Evolutionary conservation across 1,140 invertebrate species (phyloP).

Genomic region (Magallana gigas): DNA sequence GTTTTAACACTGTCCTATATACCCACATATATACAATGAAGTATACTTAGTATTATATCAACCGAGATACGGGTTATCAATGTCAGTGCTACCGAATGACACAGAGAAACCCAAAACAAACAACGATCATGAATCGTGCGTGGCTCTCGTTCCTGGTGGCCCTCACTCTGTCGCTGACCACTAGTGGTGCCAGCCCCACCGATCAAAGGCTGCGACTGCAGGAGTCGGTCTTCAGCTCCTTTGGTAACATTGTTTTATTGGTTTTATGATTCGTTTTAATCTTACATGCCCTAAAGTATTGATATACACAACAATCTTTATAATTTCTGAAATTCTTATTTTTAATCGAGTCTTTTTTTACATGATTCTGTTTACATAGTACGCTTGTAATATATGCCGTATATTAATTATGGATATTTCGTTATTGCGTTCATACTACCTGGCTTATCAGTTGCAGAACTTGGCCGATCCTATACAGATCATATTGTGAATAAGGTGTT

Average conservation of each 20-base stretch:
- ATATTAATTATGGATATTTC: no score
- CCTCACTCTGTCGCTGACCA: background rate
- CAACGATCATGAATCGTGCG: background rate
- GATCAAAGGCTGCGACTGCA: background rate
- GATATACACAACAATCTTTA: no score
- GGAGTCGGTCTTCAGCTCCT: background rate
- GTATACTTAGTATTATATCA: background rate
- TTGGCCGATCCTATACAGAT: no score
- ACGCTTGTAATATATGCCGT: no score
- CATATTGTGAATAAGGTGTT: no score
- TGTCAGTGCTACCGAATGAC: background rate
- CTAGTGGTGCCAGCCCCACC: background rate
- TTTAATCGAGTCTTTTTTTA: no score
- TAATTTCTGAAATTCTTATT: no score
- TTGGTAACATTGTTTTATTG: background rate
- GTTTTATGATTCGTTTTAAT: no score
- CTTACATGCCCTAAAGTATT: no score
- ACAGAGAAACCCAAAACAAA: background rate
- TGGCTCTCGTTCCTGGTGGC: background rate
- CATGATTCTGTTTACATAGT: no score
- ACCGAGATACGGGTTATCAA: conserved; percentile 15
- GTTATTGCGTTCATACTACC: no score
- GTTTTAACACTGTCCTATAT: background rate
- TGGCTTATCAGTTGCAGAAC: no score
- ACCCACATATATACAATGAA: background rate